Conservation (phyloP, 1,140 invertebrate species). For the Hyphantria cunea region DNA sequence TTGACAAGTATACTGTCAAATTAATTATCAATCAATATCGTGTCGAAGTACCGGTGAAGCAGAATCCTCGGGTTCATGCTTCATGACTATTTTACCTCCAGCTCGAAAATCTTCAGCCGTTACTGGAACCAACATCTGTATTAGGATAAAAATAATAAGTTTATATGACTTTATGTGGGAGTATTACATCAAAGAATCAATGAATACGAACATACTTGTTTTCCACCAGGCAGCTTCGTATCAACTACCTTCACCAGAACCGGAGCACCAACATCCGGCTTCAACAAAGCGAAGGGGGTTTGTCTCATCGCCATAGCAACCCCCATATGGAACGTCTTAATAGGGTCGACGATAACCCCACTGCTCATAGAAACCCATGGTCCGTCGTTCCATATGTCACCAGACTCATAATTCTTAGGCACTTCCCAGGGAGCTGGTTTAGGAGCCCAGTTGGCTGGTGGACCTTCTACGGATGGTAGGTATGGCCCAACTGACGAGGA, state of each 20-base stretch:
- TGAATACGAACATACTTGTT: constrained; percentile 60
- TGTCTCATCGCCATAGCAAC: constrained; percentile 66
- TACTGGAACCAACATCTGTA: constrained; percentile 64
- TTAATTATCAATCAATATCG: background rate
- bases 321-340: constrained; percentile 73
- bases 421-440: constrained; percentile 36
- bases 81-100: constrained; percentile 67
- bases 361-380: constrained; percentile 41
- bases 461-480: constrained; percentile 40
- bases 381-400: constrained; percentile 40
- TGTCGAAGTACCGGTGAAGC: constrained; percentile 34
- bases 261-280: constrained; percentile 59
- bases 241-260: constrained; percentile 73
- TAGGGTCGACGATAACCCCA: constrained; percentile 70
- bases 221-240: constrained; percentile 63
- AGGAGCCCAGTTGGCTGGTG: constrained; percentile 37
- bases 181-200: no score
- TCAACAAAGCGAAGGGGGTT: constrained; percentile 70
- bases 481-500: constrained; percentile 60
- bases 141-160: background rate
- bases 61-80: constrained; percentile 47
- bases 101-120: constrained; percentile 69
- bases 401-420: constrained; percentile 34
- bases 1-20: no score
- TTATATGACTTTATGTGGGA: no score